Base-by-base conservation (phyloP, 2,888 invertebrate genomes). In the Ceratothoa steindachneri region DNA sequence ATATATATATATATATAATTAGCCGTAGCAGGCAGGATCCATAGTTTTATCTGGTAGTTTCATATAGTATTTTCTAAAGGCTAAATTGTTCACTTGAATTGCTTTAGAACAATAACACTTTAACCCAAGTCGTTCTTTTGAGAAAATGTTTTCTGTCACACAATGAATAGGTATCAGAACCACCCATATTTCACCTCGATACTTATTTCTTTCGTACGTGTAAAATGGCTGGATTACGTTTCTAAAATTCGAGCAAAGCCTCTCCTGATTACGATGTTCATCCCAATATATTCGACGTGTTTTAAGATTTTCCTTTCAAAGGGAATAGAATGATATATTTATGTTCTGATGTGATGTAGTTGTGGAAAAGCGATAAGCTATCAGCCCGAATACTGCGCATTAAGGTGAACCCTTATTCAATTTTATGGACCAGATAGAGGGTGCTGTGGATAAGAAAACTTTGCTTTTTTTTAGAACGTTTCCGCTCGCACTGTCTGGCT, bases 1-100 rank as follows among this genome's bases (percentile, higher is more conserved):
- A 60, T 60, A 60, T 60, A 60, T 60, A 60, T 60, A 60, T 60
- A 60, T 60, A 60, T 60, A 60, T 60, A 22, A 24, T n/a, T n/a
- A n/a, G n/a, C n/a, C n/a, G n/a, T n/a, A n/a, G n/a, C n/a, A n/a
- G n/a, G n/a, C n/a, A n/a, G 41, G 41, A 9, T 9, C 15, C 15
- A 9, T 5, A 41, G 41, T 15, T 41, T 41, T 41, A 41, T 41
- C 41, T 41, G 7, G 15, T 41, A 41, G 41, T 41, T 41, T 41
- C 41, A 41, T 41, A 9, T 5, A 15, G 41, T 41, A 41, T 41
- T 41, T 41, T 41, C 41, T 41, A 41, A 15, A 41, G 41, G 7
- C 41, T 60, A 7, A 60, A 60, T n/a, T 60, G 60, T 60, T 12
- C 27, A 24, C 60, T 60, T 60, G 60, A 60, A 24, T 12, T 60